Evolutionary conservation across 2,888 invertebrate species (phyloP), one percentile per base, ranked within the genome.

Genomic region (Microdon myrmicae): DNA sequence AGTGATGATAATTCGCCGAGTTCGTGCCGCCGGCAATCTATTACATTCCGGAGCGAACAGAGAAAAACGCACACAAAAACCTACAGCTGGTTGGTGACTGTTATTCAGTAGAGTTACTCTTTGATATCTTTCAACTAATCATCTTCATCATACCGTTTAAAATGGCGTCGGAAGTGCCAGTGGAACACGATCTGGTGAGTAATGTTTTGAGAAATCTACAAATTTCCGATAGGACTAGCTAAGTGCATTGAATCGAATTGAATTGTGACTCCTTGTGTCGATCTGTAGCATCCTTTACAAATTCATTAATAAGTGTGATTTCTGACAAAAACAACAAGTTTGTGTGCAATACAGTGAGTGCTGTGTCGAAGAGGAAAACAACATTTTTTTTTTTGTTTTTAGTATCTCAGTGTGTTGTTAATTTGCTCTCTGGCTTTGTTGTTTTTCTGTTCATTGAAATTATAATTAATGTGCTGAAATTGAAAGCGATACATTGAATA

Each of bases 141-240:
- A 28, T 68, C 53, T n/a, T n/a, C n/a, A 54, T 48, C 28, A 58
- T 64, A 64, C 68, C 68, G 71, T 69, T 71, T 66, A 73, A 74
- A 74, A 74, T 74, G 74, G 74, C 73, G 73, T 74, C 74, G 68
- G 71, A 70, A 67, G 70, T 70, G 71, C 71, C 72, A 71, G 70
- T 70, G 68, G 68, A 68, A 54, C 68, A 67, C 53, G 71, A 71
- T 69, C 69, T 69, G 68, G 71, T 71, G 68, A 71, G 71, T 71
- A 69, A 34, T 58, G 58, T 32, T 53, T 20, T 9, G 3, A 34
- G 28, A 51, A 25, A 32, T 28, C 43, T 28, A 5, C 9, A 12
- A 19, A 25, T 48, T 32, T 22, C 7, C 16, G 37, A 13, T 38
- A 53, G 47, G 53, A 31, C 43, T 14, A 51, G 35, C 26, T 23